Evolutionary conservation across 1,140 invertebrate genomes (phyloP), one percentile per base, ranked within the genome.

Genomic region (Augochlora pura): DNA sequence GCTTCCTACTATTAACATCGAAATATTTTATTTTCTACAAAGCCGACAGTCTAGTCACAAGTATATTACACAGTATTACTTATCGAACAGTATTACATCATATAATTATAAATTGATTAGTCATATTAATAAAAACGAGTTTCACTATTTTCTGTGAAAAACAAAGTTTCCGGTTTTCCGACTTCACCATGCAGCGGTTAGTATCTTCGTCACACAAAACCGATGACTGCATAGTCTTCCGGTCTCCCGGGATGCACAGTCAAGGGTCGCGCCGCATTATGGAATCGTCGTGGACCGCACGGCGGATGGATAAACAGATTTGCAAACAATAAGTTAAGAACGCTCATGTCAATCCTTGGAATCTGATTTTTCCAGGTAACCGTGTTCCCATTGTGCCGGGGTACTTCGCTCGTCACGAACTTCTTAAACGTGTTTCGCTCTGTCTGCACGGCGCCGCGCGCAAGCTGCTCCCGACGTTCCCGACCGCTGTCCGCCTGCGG

Each of bases 391-490:
- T 39, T 64, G 21, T 21, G 62, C 6, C n/a, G n/a, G 38, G 62
- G 14, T 18, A 62, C 23, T 32, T 62, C 27, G 16, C 18, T 3
- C 32, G 62, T 9, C 39, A 10, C 39, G n/a, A 66, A 66, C 7
- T 66, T 66, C 39, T 12, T 4, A 46, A 66, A 46, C 38, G 64
- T 16, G 64, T 66, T 65, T n/a, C 32, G 18, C 54, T n/a, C n/a
- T 57, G 27, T n/a, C 32, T 14, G 9, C 62, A n/a, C 42, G 42
- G n/a, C 25, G 39, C 42, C 23, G n/a, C 25, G 39, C 5, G 3
- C 9, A 38, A 7, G 10, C 14, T 7, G 14, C 60, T 18, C 27
- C 27, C 25, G 6, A 4, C 32, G 32, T 32, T 32, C 32, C 32
- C 32, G 32, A 32, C 25, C 54, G 8, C 21, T n/a, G 54, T n/a